These are phyloP conservation scores for Drosophila grimshawi DNA, from an alignment of 1,140 invertebrate genomes.

Conservation along the genomic window DNA sequence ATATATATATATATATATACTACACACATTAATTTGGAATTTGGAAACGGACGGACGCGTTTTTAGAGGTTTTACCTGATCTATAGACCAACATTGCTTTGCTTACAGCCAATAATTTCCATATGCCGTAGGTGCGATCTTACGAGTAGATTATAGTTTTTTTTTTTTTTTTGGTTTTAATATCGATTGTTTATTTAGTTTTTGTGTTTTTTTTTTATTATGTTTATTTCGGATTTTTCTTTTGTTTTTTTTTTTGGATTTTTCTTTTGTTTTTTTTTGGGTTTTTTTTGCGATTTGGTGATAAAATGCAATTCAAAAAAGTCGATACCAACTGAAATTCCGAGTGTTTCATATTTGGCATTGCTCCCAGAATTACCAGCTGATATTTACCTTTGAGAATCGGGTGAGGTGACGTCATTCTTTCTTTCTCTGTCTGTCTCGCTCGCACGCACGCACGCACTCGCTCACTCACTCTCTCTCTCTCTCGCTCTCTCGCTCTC, in stretches of 20 bases:
- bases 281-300: constrained; percentile 57
- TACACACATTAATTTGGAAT: constrained; percentile 4
- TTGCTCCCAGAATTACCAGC: constrained; percentile 96
- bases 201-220: constrained; percentile 15
- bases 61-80: constrained; percentile 47
- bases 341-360: constrained; percentile 85
- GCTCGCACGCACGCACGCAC: constrained; percentile 6
- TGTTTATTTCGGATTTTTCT: constrained; percentile 1
- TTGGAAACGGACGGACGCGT: constrained; percentile 11
- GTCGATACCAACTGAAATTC: constrained; percentile 93
- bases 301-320: constrained; percentile 83
- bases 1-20: neutral
- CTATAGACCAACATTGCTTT: constrained; percentile 12
- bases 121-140: constrained; percentile 66
- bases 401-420: constrained; percentile 60
- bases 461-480: constrained; percentile 1
- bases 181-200: constrained; percentile 11
- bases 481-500: neutral
- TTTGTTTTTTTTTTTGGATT: constrained; percentile 11
- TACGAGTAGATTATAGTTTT: neutral
- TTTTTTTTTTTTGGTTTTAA: neutral
- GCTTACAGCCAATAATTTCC: constrained; percentile 66
- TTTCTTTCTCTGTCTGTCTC: constrained; percentile 18
- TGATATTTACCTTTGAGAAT: constrained; percentile 94
- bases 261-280: constrained; percentile 31